A percentile compares a stretch with the other conserved stretches of the same genome.
phyloP scores from a whole-genome alignment of 1,140 invertebrate species.

The Rhynchophorus ferrugineus region DNA sequence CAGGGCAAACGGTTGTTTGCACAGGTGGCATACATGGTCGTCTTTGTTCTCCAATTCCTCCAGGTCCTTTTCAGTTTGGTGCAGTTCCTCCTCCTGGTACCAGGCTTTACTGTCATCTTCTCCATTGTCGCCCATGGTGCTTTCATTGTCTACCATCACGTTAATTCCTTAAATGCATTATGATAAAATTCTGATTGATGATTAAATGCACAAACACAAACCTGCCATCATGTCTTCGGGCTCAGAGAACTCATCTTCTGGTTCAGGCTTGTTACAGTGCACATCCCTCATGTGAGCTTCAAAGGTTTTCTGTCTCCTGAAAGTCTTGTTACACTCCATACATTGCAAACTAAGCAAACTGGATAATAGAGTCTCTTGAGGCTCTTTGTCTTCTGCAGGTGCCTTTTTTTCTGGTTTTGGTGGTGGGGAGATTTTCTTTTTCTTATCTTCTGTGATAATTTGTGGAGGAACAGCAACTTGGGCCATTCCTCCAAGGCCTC shows the following conservation, averaged over 20 bases:
- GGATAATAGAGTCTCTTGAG: conserved; percentile 34
- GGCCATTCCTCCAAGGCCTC: conserved; percentile 7
- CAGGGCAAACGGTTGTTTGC: conserved; percentile 36
- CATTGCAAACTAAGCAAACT: conserved; percentile 43
- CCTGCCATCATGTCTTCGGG: conserved; percentile 77
- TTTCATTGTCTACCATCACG: conserved; percentile 36
- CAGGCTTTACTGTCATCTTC: conserved; percentile 37
- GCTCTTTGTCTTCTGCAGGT: conserved; percentile 12
- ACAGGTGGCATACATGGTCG: conserved; percentile 37
- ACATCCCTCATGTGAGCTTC: conserved; percentile 53
- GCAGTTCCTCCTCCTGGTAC: conserved; percentile 38
- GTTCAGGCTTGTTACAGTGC: conserved; percentile 43
- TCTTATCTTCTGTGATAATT: conserved; percentile 11
- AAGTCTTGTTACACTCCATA: conserved; percentile 54
- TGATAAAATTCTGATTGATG: conserved; percentile 49
- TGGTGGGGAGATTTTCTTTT: conserved; percentile 1
- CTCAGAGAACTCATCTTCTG: conserved; percentile 62
- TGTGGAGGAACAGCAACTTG: conserved; percentile 3
- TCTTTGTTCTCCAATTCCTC: conserved; percentile 39
- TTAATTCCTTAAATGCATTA: conserved; percentile 32
- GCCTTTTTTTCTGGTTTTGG: conserved; percentile 28
- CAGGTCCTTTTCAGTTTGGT: conserved; percentile 41
- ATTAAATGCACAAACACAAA: too few relatives aligned
- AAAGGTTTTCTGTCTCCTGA: conserved; percentile 56
- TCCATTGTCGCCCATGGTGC: conserved; percentile 28